Evolutionary conservation across 2,888 invertebrate species (phyloP).

Genomic region (Orthosia incerta): DNA sequence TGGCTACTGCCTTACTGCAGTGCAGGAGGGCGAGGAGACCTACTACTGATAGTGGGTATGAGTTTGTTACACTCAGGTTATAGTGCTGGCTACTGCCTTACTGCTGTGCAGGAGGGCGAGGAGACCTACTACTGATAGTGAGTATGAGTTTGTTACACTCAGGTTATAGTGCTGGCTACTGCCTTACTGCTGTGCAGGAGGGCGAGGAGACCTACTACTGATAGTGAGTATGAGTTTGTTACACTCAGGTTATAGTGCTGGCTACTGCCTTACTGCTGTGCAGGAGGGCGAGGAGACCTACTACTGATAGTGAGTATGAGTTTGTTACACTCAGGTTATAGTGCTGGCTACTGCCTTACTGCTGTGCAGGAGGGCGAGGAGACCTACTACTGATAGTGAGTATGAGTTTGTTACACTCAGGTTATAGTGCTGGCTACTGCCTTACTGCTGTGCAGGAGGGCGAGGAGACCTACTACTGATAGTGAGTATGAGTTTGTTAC

Average conservation of each 20-base stretch:
- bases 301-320: constrained; percentile 50
- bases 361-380: constrained; percentile 81
- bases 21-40: constrained; percentile 83
- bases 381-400: constrained; percentile 70
- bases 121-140: constrained; percentile 71
- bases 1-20: constrained; percentile 80
- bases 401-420: not conserved
- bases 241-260: constrained; percentile 69
- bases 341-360: constrained; percentile 80
- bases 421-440: constrained; percentile 79
- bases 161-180: constrained; percentile 75
- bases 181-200: constrained; percentile 83
- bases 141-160: not conserved
- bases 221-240: constrained; percentile 26
- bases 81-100: constrained; percentile 79
- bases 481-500: constrained; percentile 21
- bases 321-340: constrained; percentile 40
- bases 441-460: constrained; percentile 82
- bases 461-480: constrained; percentile 75
- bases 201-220: constrained; percentile 77
- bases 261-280: constrained; percentile 82
- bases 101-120: constrained; percentile 83
- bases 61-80: too few relatives aligned
- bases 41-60: constrained; percentile 55
- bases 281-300: constrained; percentile 80